phyloP scores from a whole-genome alignment of 37 sponge, comb jelly and placozoan species.

The Corticium candelabrum region DNA sequence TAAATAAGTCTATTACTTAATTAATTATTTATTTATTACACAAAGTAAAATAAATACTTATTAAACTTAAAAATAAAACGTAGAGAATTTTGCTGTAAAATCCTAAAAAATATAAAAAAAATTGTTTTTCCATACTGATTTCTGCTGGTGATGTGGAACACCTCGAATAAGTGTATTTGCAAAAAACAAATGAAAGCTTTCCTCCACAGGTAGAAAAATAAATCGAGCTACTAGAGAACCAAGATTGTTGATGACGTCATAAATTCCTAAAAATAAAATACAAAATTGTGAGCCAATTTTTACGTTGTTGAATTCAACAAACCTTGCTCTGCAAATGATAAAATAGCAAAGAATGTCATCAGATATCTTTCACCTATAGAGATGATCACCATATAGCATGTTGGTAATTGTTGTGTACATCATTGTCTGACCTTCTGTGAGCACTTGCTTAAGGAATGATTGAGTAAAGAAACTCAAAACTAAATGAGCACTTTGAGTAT shows the following conservation, averaged over 20 bases:
- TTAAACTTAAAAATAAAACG: background rate
- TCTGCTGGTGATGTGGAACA: too few relatives aligned
- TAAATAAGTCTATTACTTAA: background rate
- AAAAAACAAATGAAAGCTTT: slow-evolving; percentile 90
- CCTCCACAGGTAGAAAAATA: slow-evolving; percentile 87
- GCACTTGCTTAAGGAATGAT: slow-evolving; percentile 79
- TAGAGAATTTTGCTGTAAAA: background rate
- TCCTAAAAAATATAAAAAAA: background rate
- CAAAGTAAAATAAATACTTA: background rate
- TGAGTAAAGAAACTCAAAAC: slow-evolving; percentile 80
- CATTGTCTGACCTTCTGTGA: slow-evolving; percentile 96
- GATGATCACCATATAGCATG: background rate
- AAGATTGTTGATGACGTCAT: slow-evolving; percentile 78
- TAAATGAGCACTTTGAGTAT: slow-evolving; percentile 16
- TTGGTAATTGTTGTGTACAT: too few relatives aligned
- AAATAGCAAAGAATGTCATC: slow-evolving; percentile 81
- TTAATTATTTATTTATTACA: too few relatives aligned
- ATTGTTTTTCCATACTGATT: background rate
- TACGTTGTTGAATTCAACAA: background rate
- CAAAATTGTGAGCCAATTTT: background rate
- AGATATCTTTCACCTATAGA: slow-evolving; percentile 79
- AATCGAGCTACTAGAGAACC: slow-evolving; percentile 85
- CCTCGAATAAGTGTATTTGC: slow-evolving; percentile 57
- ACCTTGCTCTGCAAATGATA: slow-evolving; percentile 72
- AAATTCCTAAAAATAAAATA: slow-evolving; percentile 38